Evolutionary conservation across 2,888 invertebrate genomes (phyloP).

Genomic region (Pollenia griseotomentosa): DNA sequence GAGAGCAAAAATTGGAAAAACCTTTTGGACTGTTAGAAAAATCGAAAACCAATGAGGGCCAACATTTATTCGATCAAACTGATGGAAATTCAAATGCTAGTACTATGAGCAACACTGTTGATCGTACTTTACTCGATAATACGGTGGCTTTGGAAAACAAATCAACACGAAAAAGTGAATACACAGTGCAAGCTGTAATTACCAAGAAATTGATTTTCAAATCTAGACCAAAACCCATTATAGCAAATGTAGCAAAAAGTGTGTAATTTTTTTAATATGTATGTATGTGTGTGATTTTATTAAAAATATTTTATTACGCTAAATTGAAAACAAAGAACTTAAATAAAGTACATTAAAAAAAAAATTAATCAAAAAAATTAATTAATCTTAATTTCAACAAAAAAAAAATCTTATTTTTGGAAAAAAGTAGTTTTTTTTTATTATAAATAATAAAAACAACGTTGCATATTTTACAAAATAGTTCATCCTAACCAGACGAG

Average conservation of each 20-base stretch:
- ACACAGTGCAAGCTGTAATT: slow-evolving; percentile 91
- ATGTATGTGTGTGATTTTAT: slow-evolving; percentile 7
- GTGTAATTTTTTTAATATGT: slow-evolving; percentile 74
- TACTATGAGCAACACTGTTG: slow-evolving; percentile 76
- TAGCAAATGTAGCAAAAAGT: slow-evolving; percentile 87
- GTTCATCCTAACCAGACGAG: too few relatives aligned
- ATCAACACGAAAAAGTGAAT: slow-evolving; percentile 85
- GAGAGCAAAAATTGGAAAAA: slow-evolving; percentile 91
- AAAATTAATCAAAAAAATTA: slow-evolving; percentile 85
- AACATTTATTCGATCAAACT: slow-evolving; percentile 78
- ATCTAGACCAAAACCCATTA: slow-evolving; percentile 95
- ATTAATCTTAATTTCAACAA: too few relatives aligned
- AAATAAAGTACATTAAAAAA: slow-evolving; percentile 42
- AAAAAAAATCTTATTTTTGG: too few relatives aligned
- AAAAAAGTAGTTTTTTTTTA: too few relatives aligned
- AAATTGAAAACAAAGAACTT: slow-evolving; percentile 35
- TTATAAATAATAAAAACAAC: too few relatives aligned
- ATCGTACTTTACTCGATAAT: slow-evolving; percentile 82
- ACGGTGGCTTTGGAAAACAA: slow-evolving; percentile 84
- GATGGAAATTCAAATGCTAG: slow-evolving; percentile 75
- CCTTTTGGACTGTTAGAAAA: slow-evolving; percentile 93
- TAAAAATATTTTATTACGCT: slow-evolving; percentile 15
- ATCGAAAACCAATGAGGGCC: slow-evolving; percentile 81
- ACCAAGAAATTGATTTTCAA: slow-evolving; percentile 94
- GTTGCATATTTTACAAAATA: too few relatives aligned